Evolutionary conservation across 2,888 invertebrate genomes (phyloP), one percentile per base, ranked within the genome.

Genomic region (Antitype chi): DNA sequence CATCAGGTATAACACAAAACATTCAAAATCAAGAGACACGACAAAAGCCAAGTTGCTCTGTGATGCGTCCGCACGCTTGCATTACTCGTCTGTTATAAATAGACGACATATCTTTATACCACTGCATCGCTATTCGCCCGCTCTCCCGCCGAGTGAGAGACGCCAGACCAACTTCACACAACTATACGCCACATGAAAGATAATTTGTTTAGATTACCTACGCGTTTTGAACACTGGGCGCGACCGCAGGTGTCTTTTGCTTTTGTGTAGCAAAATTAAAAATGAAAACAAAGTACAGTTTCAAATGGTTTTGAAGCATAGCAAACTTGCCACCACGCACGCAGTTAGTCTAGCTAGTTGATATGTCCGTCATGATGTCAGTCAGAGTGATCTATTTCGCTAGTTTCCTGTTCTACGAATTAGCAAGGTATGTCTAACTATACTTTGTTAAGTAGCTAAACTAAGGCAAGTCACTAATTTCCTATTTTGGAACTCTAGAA

Each of bases 91-190:
- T 88, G 93, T 92, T 96, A 96, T 95, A 95, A 96, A 96, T 96
- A 96, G 95, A 94, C 91, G 93, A 93, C 94, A 93, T 94, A 94
- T 96, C 95, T 95, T 93, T 93, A 93, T 92, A 92, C 93, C 93
- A 90, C 88, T 91, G 92, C 92, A 93, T 84, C 89, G 92, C 89
- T 88, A 88, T 90, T 89, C 91, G 93, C 95, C 94, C 95, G 93
- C 95, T 96, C 96, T 96, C 96, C 96, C 95, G 92, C 93, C 89
- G 93, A 94, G 94, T 93, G 94, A 94, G 91, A 90, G 90, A 92
- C 90, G 91, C 93, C 93, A 94, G 93, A 91, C 88, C 92, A 92
- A 91, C 90, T 91, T 90, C 85, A 92, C 88, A 87, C 89, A 90
- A 87, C 88, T 87, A 88, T 81, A 88, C 78, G 78, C 89, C 87